Evolutionary conservation across 2,113 vertebrate genomes (phyloP).

Genomic region (Nerophis lumbriciformis): DNA sequence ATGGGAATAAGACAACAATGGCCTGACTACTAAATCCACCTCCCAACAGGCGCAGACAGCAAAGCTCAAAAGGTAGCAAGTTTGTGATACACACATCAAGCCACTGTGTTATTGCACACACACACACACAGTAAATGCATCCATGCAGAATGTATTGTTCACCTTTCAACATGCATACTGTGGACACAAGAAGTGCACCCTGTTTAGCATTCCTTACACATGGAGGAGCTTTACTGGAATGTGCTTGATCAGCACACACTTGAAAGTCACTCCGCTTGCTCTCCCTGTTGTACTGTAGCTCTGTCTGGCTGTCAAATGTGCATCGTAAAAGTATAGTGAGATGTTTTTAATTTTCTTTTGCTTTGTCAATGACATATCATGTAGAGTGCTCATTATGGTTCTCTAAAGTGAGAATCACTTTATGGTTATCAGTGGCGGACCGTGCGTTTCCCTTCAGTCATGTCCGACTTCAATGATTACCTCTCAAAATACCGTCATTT

Average conservation of each 20-base stretch:
- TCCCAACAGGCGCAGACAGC: constrained; percentile 8
- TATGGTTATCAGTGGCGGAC: too few species aligned
- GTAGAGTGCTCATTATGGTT: too few species aligned
- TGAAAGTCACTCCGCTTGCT: constrained; percentile 10
- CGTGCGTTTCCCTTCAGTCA: too few species aligned
- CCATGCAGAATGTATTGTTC: background rate
- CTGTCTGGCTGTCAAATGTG: constrained; percentile 5
- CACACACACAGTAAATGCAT: background rate
- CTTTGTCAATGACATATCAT: background rate
- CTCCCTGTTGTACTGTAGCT: background rate
- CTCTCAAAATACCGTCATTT: too few species aligned
- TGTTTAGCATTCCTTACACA: constrained; percentile 39
- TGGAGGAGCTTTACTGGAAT: constrained; percentile 27
- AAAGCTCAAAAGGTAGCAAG: background rate
- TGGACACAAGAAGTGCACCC: background rate
- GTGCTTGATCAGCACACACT: constrained; percentile 45
- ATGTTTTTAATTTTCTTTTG: constrained; percentile 6
- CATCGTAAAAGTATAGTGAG: background rate
- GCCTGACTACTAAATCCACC: constrained; percentile 11
- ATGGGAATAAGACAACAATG: background rate
- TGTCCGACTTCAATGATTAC: too few species aligned
- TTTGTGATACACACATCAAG: constrained; percentile 6
- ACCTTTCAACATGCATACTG: background rate
- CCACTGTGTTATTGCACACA: background rate
- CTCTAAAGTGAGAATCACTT: too few species aligned